phyloP scores from a whole-genome alignment of 2,113 vertebrate genomes.

The Neomonachus schauinslandi region DNA sequence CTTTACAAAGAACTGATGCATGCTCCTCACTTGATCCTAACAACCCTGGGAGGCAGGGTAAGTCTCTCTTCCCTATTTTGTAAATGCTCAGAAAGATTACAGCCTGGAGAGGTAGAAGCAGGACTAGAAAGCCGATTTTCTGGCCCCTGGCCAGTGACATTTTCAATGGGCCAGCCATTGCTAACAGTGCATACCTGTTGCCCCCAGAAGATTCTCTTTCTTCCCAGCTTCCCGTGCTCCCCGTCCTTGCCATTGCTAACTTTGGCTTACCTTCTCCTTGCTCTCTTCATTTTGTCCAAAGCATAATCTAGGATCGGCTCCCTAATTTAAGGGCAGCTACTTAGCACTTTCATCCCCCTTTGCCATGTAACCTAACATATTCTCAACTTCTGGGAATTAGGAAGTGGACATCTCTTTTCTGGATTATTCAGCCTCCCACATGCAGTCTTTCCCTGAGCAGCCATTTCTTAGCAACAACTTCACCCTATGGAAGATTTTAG shows the following conservation, averaged over 20 bases:
- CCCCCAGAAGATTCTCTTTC: not conserved
- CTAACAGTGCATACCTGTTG: not conserved
- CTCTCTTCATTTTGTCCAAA: not conserved
- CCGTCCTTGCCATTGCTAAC: not conserved
- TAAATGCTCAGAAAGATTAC: not conserved
- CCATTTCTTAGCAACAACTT: conserved; percentile 29
- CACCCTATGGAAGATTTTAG: not conserved
- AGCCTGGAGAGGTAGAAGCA: not conserved
- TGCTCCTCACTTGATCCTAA: not conserved
- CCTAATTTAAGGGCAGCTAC: not conserved
- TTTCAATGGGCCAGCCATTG: too few relatives aligned
- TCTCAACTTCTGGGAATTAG: not conserved
- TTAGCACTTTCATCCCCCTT: not conserved
- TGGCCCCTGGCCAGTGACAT: not conserved
- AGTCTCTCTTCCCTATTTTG: not conserved
- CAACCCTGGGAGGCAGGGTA: not conserved
- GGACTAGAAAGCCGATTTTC: not conserved
- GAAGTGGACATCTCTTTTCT: not conserved
- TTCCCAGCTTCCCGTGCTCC: not conserved
- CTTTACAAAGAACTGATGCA: not conserved
- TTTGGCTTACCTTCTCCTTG: not conserved
- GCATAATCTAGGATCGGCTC: not conserved
- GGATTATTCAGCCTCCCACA: not conserved
- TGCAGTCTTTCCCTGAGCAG: not conserved
- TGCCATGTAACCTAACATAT: not conserved